Base-by-base conservation (phyloP, 2,113 vertebrate genomes). In the Syngnathus typhle region DNA sequence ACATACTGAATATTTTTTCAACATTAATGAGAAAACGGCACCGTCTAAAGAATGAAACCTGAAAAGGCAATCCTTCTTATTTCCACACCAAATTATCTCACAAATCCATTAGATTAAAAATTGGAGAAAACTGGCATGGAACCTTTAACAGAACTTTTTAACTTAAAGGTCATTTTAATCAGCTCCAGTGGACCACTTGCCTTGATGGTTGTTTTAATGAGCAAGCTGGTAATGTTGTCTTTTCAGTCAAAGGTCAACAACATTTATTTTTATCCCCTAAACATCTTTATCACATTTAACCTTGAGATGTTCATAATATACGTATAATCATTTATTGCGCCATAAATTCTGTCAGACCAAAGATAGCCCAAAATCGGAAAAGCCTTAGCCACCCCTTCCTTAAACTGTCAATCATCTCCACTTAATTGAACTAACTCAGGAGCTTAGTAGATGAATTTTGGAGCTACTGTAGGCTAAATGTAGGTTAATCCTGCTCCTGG, bases 171-270 rank as follows among this genome's bases (percentile, higher is more conserved):
- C 19, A 43, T 62, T 13, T 43, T 21, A 23, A 43, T 43, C 60
- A 44, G 11, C 39, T 19, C 58, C 58, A n/a, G 19, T 52, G 19
- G n/a, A n/a, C 49, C 19, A n/a, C 49, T 52, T 60, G 36, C 18
- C 36, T 44, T 11, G 21, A 75, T 75, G 73, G 75, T 77, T 65
- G 74, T 71, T 77, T 72, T 81, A 79, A 79, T 75, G 64, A 77
- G 60, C 10, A 16, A 62, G 51, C 70, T 69, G 54, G 66, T 69
- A 51, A 58, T 68, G 65, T 76, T 47, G 69, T 44, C 62, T 68
- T 73, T 82, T 78, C 47, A 71, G 63, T 64, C 65, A 37, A 18
- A 37, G n/a, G 55, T 80, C 68, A 67, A 62, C 77, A 69, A 74
- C 67, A 69, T 85, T 38, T 71, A 76, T 72, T 59, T 39, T 68